A percentile compares a stretch with the other conserved stretches of the same genome.
Evolutionary conservation across 2,797 vertebrate species (phyloP).

Genomic region (Gobionotothen gibberifrons): DNA sequence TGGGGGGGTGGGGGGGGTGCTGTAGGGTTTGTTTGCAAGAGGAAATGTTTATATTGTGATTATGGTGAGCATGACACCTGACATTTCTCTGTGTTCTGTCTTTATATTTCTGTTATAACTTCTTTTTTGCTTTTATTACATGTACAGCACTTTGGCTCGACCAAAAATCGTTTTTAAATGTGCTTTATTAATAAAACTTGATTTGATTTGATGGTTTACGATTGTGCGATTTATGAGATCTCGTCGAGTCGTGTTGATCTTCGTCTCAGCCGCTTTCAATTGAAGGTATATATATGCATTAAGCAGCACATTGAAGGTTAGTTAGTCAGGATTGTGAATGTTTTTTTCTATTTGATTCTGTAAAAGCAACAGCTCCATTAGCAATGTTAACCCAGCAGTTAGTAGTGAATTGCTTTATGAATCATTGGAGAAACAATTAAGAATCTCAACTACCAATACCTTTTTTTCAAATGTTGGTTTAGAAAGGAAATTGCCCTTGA

Average conservation of each 20-base stretch:
- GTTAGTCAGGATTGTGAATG: constrained; percentile 7
- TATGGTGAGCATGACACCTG: background rate
- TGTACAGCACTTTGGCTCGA: too few relatives aligned
- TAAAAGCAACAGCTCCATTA: constrained; percentile 33
- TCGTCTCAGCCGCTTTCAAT: constrained; percentile 29
- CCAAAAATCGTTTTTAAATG: too few relatives aligned
- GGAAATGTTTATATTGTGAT: constrained; percentile 51
- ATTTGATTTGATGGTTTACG: too few relatives aligned
- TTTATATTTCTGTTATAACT: too few relatives aligned
- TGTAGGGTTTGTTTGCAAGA: constrained; percentile 35
- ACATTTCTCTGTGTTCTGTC: too few relatives aligned
- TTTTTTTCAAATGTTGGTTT: constrained; percentile 27
- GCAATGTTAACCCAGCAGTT: constrained; percentile 11
- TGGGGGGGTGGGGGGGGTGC: constrained; percentile 7
- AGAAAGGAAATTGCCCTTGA: constrained; percentile 1
- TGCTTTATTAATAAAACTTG: too few relatives aligned
- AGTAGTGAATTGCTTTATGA: constrained; percentile 38
- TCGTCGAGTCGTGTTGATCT: constrained; percentile 43
- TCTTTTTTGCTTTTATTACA: too few relatives aligned
- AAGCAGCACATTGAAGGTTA: background rate
- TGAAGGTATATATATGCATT: constrained; percentile 24
- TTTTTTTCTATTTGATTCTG: constrained; percentile 27
- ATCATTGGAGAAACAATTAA: constrained; percentile 31
- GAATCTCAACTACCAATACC: constrained; percentile 33
- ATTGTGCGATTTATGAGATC: constrained; percentile 29